A percentile compares a stretch with the other conserved stretches of the same genome.
phyloP scores from a whole-genome alignment of 1,140 invertebrate genomes.

The Brachionus plicatilis region DNA sequence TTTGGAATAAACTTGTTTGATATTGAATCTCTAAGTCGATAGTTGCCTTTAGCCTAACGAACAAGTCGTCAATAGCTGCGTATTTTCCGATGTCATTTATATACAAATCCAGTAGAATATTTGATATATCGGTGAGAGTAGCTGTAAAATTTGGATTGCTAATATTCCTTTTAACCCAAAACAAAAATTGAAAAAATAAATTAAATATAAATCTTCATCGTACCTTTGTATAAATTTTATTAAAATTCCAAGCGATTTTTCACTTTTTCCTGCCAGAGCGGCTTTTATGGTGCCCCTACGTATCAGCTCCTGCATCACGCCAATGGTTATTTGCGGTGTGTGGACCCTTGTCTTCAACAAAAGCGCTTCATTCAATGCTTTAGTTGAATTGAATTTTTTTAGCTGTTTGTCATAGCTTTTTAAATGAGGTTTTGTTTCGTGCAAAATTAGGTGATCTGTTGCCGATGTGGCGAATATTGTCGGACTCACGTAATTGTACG shows the following conservation, averaged over 20 bases:
- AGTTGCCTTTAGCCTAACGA: conserved; percentile 61
- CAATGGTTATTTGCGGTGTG: conserved; percentile 70
- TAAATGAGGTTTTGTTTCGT: conserved; percentile 46
- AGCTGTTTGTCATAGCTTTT: conserved; percentile 65
- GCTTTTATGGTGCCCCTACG: conserved; percentile 50
- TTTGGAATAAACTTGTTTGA: conserved; percentile 53
- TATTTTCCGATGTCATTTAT: conserved; percentile 47
- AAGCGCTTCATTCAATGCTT: conserved; percentile 68
- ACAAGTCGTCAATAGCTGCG: conserved; percentile 60
- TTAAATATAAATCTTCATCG: background rate
- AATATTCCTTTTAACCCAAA: conserved; percentile 60
- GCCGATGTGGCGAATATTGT: background rate
- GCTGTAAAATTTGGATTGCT: conserved; percentile 68
- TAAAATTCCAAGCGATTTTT: conserved; percentile 63
- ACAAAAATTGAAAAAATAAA: background rate
- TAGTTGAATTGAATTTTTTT: conserved; percentile 72
- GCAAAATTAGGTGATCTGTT: conserved; percentile 47
- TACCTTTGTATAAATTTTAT: conserved; percentile 65
- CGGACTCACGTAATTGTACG: conserved; percentile 21
- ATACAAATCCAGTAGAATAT: conserved; percentile 65
- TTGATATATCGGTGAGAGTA: conserved; percentile 67
- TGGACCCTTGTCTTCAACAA: conserved; percentile 54
- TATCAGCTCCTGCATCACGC: conserved; percentile 72
- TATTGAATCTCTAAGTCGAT: conserved; percentile 65
- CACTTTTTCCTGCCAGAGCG: conserved; percentile 66